These are phyloP conservation scores for Lithophane semibrunnea DNA, from an alignment of 2,888 invertebrate genomes.

Conservation along the genomic window DNA sequence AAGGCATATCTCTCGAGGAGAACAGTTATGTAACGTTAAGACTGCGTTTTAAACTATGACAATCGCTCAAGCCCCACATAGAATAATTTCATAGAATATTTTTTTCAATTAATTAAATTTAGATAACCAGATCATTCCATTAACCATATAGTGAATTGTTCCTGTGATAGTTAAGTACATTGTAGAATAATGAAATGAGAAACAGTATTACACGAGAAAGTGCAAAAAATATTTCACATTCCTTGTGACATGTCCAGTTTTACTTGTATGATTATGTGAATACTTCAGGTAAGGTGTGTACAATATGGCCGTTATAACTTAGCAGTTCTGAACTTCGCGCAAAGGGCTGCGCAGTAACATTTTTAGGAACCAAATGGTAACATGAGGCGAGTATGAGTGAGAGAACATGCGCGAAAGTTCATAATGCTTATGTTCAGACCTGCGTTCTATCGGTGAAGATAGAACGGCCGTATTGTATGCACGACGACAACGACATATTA, in stretches of 20 bases:
- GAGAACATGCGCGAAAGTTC: too few species aligned
- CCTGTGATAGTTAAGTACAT: conserved; percentile 81
- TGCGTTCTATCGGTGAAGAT: too few species aligned
- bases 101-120: conserved; percentile 49
- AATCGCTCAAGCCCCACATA: conserved; percentile 68
- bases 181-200: conserved; percentile 64
- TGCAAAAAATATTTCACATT: conserved; percentile 67
- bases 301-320: too few species aligned
- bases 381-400: too few species aligned
- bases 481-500: too few species aligned
- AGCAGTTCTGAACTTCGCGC: too few species aligned
- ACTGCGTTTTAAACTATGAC: conserved; percentile 62
- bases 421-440: too few species aligned
- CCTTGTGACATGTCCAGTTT: conserved; percentile 62
- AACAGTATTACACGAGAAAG: conserved; percentile 68
- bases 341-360: too few species aligned
- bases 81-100: conserved; percentile 46
- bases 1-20: conserved; percentile 56
- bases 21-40: conserved; percentile 63
- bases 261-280: conserved; percentile 44
- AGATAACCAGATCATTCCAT: conserved; percentile 72
- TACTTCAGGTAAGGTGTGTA: conserved; percentile 32
- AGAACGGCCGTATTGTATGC: not conserved
- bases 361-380: too few species aligned
- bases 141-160: conserved; percentile 69